Evolutionary conservation across 2,888 invertebrate genomes (phyloP).

Genomic region (Lepidonotus clava): DNA sequence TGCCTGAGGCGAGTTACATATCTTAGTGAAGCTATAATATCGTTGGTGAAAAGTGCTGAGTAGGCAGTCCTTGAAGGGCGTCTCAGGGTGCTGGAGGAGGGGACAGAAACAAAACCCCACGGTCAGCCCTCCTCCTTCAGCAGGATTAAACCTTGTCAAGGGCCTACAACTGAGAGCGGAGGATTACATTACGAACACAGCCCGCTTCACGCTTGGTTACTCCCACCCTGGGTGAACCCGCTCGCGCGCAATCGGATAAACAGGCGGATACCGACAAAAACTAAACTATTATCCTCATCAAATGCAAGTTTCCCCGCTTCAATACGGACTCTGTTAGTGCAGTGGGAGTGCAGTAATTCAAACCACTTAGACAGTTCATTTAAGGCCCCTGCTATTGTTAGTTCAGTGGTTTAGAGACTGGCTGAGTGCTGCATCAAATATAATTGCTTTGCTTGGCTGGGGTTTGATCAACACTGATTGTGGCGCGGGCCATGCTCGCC

Average conservation of each 20-base stretch:
- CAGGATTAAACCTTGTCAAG: neutral
- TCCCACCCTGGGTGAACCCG: neutral
- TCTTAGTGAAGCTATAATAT: too few relatives aligned
- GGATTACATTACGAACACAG: neutral
- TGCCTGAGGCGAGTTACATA: too few relatives aligned
- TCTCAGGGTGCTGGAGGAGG: too few relatives aligned
- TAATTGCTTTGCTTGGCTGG: too few relatives aligned
- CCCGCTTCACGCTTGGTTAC: neutral
- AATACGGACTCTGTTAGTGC: neutral
- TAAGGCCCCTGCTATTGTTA: neutral
- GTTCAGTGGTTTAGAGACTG: neutral
- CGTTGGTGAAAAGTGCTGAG: too few relatives aligned
- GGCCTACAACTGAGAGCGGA: neutral
- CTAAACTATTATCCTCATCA: neutral
- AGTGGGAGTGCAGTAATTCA: neutral
- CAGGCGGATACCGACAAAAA: neutral
- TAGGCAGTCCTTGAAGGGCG: too few relatives aligned
- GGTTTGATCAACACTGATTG: too few relatives aligned
- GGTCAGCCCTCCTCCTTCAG: neutral
- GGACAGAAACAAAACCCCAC: neutral
- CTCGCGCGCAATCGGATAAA: neutral
- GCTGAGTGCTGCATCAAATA: too few relatives aligned
- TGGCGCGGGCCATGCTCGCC: too few relatives aligned
- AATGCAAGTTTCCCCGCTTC: neutral
- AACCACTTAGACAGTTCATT: slow-evolving; percentile 15